Evolutionary conservation across 2,888 invertebrate genomes (phyloP).

Genomic region (Lutraria lutraria): DNA sequence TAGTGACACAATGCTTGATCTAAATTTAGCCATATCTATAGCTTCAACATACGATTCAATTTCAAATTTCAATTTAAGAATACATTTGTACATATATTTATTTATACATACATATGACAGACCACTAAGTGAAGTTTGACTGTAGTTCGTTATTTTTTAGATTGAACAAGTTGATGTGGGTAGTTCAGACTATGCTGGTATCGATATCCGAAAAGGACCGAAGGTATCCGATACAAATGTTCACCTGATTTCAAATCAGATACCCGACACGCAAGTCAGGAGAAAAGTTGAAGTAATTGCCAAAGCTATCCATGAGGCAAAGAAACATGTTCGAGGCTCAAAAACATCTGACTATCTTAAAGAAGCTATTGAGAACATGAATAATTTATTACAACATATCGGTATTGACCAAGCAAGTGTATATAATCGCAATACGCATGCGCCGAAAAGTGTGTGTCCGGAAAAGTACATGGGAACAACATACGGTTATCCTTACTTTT

Average conservation of each 20-base stretch:
- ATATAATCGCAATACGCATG: constrained; percentile 8
- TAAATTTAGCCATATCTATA: too few species aligned
- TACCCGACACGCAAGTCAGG: neutral
- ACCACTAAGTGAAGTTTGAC: too few species aligned
- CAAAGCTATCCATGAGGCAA: constrained; percentile 52
- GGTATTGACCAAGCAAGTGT: constrained; percentile 31
- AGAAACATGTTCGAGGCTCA: constrained; percentile 64
- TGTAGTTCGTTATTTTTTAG: too few species aligned
- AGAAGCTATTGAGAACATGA: constrained; percentile 39
- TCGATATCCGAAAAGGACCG: neutral
- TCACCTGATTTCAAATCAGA: neutral
- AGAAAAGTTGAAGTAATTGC: constrained; percentile 43
- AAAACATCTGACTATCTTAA: constrained; percentile 61
- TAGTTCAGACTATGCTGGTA: too few species aligned
- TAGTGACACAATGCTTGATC: too few species aligned
- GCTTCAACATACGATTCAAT: too few species aligned
- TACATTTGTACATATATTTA: too few species aligned
- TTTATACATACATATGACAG: too few species aligned
- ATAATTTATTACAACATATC: constrained; percentile 35
- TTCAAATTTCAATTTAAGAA: too few species aligned
- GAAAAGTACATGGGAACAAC: constrained; percentile 70
- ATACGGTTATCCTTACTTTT: constrained; percentile 72
- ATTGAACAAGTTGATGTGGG: too few species aligned
- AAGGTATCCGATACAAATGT: neutral
- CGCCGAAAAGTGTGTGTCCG: constrained; percentile 63